phyloP scores from a whole-genome alignment of 2,797 vertebrate genomes.

The Emydoidea blandingii region DNA sequence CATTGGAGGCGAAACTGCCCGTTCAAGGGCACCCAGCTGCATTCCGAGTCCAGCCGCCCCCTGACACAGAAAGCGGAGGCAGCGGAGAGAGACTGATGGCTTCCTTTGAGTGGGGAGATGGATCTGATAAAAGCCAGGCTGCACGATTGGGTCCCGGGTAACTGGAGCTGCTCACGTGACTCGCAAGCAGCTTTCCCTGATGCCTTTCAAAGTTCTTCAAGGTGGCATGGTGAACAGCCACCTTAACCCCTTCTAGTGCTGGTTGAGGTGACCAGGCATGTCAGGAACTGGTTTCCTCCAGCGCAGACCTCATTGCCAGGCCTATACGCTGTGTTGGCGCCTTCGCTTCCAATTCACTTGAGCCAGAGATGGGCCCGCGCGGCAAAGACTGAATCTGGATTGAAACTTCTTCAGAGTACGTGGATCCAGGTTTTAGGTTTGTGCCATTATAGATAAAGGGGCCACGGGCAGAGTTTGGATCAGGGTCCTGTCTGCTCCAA shows the following conservation, averaged over 20 bases:
- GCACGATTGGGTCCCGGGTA: neutral
- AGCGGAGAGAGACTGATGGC: neutral
- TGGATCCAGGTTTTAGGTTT: neutral
- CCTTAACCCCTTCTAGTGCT: neutral
- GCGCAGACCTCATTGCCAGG: rapidly evolving
- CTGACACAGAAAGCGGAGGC: rapidly evolving
- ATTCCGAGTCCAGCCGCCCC: neutral
- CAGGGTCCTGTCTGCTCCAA: neutral
- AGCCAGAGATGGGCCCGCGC: rapidly evolving
- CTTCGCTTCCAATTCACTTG: rapidly evolving
- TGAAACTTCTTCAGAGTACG: neutral
- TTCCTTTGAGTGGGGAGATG: neutral
- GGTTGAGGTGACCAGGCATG: rapidly evolving
- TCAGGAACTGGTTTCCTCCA: neutral
- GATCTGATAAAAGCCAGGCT: neutral
- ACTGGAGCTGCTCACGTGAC: slow-evolving; percentile 18
- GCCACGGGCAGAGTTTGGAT: neutral
- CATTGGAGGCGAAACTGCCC: neutral
- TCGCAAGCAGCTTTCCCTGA: neutral
- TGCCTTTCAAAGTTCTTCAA: neutral
- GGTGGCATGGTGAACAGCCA: neutral
- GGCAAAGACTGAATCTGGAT: neutral
- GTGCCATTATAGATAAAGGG: neutral
- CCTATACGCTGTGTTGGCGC: rapidly evolving
- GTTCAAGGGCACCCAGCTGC: neutral